phyloP scores from a whole-genome alignment of 2,113 vertebrate species.

The Camelus bactrianus region DNA sequence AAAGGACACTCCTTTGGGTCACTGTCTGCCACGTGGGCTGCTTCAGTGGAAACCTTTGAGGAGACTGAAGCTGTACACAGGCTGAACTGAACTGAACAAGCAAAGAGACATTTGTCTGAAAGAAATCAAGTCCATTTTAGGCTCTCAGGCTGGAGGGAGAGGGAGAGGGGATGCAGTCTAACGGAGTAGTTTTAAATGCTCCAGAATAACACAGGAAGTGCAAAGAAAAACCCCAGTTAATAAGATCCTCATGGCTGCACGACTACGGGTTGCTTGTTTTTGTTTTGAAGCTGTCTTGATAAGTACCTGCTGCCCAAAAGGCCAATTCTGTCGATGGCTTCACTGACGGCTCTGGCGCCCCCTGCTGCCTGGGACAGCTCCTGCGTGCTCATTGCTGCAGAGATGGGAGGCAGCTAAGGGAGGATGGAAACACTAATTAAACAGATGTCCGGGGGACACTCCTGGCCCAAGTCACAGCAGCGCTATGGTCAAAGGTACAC shows the following conservation, averaged over 20 bases:
- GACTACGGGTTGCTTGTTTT: neutral
- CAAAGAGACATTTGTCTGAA: neutral
- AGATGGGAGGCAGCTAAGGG: conserved; percentile 65
- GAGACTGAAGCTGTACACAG: neutral
- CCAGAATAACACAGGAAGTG: neutral
- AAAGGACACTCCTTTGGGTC: neutral
- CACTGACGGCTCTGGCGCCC: conserved; percentile 82
- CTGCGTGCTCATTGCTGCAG: conserved; percentile 48
- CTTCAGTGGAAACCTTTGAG: neutral
- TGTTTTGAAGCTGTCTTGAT: neutral
- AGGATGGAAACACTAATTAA: conserved; percentile 38
- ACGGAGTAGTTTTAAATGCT: neutral
- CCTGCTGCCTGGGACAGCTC: conserved; percentile 72
- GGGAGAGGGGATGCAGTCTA: neutral
- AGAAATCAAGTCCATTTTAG: neutral
- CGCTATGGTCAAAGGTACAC: neutral
- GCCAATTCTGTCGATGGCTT: conserved; percentile 89
- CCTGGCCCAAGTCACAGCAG: neutral
- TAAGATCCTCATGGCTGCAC: neutral
- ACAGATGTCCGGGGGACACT: neutral
- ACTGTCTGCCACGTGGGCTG: rapidly evolving
- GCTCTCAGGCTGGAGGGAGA: neutral
- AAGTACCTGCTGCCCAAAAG: conserved; percentile 92
- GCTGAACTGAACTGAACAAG: neutral
- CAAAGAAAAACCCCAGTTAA: neutral